Evolutionary conservation across 2,113 vertebrate genomes (phyloP), one percentile per base, ranked within the genome.

Genomic region (Oreochromis tanganicae): DNA sequence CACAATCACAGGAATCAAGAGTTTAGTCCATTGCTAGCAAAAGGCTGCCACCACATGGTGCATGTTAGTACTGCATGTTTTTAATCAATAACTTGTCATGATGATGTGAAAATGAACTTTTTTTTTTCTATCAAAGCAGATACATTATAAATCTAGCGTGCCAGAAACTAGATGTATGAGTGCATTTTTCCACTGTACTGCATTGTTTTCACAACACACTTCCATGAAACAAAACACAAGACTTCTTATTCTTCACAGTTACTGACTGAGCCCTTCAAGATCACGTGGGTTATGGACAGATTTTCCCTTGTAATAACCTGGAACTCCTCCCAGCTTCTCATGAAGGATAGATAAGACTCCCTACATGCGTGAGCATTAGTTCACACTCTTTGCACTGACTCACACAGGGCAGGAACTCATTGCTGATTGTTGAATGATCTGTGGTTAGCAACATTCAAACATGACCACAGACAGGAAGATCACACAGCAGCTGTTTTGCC

Each of bases 41-140:
- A 66, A 61, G 56, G 80, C 84, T 92, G 17, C 89, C 92, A 88
- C 68, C 85, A 36, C 81, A 92, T 92, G 95, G 92, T 84, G 4
- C 1, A 61, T 0, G 1, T 12, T 11, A n/a, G 41, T 24, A 90
- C 68, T 90, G 36, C 89, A 84, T 16, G 4, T 14, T 24, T 81
- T 68, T 66, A 27, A 80, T 86, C 11, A 34, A 14, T 17, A 27
- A 2, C 68, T 2, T 48, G 16, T 4, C 43, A 2, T 50, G 6
- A 75, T 11, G 71, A 1, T 50, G 24, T 50, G 14, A 19, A 66
- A 66, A 52, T 32, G 27, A 78, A 50, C 4, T 0, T 2, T 34
- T 11, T 34, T 46, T 46, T 50, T 78, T n/a, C 14, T 78, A 13
- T 78, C 16, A 78, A 32, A 78, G 71, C 21, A 6, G 24, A 75